Conservation (phyloP, 2,888 invertebrate species). For the Spialia ferax region DNA sequence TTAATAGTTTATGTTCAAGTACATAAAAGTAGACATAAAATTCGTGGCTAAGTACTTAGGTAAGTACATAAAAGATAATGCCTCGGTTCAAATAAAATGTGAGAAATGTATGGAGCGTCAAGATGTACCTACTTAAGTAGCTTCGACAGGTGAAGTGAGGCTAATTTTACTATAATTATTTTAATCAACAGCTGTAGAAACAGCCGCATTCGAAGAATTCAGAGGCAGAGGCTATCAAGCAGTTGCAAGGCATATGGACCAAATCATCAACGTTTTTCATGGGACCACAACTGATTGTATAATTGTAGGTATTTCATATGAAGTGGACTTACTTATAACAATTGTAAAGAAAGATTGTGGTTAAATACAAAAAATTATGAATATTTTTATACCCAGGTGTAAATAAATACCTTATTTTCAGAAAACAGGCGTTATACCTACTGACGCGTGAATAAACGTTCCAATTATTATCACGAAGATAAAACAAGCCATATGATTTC, state of each 20-base stretch:
- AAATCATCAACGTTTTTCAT: constrained; percentile 30
- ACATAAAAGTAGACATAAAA: not conserved
- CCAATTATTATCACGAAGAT: not conserved
- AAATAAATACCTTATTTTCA: not conserved
- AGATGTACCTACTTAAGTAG: constrained; percentile 24
- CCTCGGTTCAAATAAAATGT: constrained; percentile 8
- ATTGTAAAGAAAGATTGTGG: not conserved
- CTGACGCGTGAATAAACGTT: too few relatives aligned
- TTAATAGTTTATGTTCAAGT: too few relatives aligned
- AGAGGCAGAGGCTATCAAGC: constrained; percentile 37
- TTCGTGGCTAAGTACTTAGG: too few relatives aligned
- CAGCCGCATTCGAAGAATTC: constrained; percentile 36
- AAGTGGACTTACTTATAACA: not conserved
- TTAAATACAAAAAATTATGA: constrained; percentile 3
- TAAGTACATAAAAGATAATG: not conserved
- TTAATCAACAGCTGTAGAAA: constrained; percentile 41
- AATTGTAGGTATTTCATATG: not conserved
- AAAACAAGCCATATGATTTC: not conserved
- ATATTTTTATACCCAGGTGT: not conserved
- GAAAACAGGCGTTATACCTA: not conserved
- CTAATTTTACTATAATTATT: constrained; percentile 55
- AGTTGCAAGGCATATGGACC: constrained; percentile 31
- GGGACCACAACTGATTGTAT: constrained; percentile 15
- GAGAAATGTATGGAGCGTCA: constrained; percentile 25
- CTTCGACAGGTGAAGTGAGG: constrained; percentile 70